These are phyloP conservation scores for Escarpia spicata DNA, from an alignment of 2,888 invertebrate genomes.

Conservation along the genomic window DNA sequence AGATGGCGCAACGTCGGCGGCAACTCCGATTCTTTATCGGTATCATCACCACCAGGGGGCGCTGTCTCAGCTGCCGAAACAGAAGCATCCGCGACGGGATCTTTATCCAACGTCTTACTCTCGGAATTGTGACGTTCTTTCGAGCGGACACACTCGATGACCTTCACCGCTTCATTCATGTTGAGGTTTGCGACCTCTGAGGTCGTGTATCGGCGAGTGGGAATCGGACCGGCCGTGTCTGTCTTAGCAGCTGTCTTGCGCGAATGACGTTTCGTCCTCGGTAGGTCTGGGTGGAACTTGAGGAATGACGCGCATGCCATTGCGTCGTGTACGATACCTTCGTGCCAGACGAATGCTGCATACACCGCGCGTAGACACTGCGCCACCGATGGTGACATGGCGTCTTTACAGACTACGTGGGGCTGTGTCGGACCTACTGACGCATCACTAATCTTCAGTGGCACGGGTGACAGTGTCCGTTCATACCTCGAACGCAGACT, in stretches of 20 bases:
- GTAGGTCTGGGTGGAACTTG: conserved; percentile 75
- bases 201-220: neutral
- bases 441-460: conserved; percentile 45
- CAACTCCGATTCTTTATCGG: conserved; percentile 63
- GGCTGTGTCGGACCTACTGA: conserved; percentile 66
- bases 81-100: neutral
- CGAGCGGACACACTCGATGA: conserved; percentile 17
- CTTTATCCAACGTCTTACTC: conserved; percentile 27
- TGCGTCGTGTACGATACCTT: conserved; percentile 95
- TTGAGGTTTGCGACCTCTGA: conserved; percentile 28
- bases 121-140: conserved; percentile 37
- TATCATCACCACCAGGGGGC: neutral
- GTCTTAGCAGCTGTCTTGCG: neutral
- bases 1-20: conserved; percentile 89
- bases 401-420: conserved; percentile 73
- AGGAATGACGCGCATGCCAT: conserved; percentile 97
- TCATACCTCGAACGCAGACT: conserved; percentile 64
- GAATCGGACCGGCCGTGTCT: neutral
- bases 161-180: conserved; percentile 36
- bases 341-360: conserved; percentile 96
- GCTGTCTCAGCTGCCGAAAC: neutral
- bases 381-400: conserved; percentile 90
- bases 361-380: conserved; percentile 94
- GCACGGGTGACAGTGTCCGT: conserved; percentile 63
- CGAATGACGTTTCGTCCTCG: conserved; percentile 38